phyloP scores from a whole-genome alignment of 1,140 invertebrate species.

The Octopus sinensis region DNA sequence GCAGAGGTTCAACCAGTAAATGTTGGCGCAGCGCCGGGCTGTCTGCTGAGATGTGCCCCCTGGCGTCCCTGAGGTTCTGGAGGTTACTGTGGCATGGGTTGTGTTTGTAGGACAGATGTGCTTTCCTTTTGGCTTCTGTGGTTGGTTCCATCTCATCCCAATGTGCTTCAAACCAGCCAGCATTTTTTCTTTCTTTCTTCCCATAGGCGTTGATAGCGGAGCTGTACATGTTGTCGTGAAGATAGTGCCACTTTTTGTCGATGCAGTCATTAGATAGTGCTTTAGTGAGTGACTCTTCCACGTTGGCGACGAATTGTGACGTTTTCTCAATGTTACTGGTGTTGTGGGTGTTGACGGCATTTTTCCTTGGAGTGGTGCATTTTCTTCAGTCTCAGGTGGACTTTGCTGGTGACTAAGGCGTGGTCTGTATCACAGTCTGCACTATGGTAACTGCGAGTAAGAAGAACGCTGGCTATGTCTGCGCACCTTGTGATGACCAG shows the following conservation, averaged over 20 bases:
- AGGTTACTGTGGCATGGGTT: background rate
- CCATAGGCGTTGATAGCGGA: background rate
- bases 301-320: no score
- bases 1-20: slow-evolving; percentile 25
- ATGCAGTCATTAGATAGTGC: no score
- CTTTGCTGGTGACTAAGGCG: no score
- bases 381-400: no score
- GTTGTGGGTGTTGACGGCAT: no score
- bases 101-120: background rate
- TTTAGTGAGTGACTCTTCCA: no score
- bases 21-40: slow-evolving; percentile 16
- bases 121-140: background rate
- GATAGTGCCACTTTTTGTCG: background rate
- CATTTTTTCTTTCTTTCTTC: background rate
- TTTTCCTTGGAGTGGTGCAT: no score
- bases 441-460: no score
- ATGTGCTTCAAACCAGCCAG: background rate
- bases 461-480: no score
- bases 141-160: background rate
- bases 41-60: background rate
- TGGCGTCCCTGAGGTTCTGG: background rate
- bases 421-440: no score
- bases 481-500: slow-evolving; percentile 28
- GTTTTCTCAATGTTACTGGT: no score
- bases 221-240: background rate